These are phyloP conservation scores for Papilio machaon DNA, from an alignment of 1,140 invertebrate species.

Conservation along the genomic window DNA sequence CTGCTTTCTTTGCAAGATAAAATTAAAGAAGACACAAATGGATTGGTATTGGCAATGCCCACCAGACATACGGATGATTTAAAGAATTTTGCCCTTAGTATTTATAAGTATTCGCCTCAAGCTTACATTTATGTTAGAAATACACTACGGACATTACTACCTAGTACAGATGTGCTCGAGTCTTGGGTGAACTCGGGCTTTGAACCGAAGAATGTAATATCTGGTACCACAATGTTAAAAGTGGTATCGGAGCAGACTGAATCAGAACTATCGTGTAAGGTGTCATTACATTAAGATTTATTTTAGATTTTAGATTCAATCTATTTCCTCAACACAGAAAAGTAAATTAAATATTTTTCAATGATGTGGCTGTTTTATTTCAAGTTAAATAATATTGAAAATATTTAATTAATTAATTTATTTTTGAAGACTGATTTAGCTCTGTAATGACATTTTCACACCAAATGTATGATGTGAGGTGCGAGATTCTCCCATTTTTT, in stretches of 20 bases:
- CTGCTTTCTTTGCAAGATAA: conserved; percentile 74
- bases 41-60: conserved; percentile 74
- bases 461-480: too few relatives aligned
- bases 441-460: too few relatives aligned
- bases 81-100: conserved; percentile 74
- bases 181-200: conserved; percentile 66
- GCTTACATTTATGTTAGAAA: conserved; percentile 76
- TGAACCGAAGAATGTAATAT: conserved; percentile 67
- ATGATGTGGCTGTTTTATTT: background rate
- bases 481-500: too few relatives aligned
- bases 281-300: conserved; percentile 60
- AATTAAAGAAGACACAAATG: conserved; percentile 74
- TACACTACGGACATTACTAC: conserved; percentile 72
- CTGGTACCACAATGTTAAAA: conserved; percentile 67
- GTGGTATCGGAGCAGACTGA: conserved; percentile 70
- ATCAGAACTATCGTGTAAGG: conserved; percentile 71
- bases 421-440: too few relatives aligned
- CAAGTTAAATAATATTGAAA: conserved; percentile 16
- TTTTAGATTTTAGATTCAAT: conserved; percentile 46
- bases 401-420: background rate
- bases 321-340: conserved; percentile 19
- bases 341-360: conserved; percentile 18
- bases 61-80: conserved; percentile 73
- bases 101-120: conserved; percentile 77
- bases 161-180: conserved; percentile 71